Evolutionary conservation across 2,888 invertebrate species (phyloP).

Genomic region (Philopedon plagiatum): DNA sequence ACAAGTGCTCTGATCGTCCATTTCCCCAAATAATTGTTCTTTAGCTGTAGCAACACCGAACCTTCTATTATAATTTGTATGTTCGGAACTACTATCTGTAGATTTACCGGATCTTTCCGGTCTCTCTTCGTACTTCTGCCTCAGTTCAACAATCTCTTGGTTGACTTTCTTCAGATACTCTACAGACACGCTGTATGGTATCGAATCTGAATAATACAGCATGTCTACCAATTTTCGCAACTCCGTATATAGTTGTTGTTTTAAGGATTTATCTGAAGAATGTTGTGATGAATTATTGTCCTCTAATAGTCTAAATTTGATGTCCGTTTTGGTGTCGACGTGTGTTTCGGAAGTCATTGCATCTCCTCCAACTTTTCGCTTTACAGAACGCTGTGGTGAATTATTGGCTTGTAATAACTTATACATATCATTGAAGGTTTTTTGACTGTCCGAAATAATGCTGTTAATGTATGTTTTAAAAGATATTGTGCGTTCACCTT

Average conservation of each 20-base stretch:
- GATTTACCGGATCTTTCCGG: background rate
- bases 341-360: background rate
- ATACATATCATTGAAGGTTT: too few relatives aligned
- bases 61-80: background rate
- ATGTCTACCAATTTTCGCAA: constrained; percentile 7
- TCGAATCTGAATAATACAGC: constrained; percentile 8
- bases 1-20: too few relatives aligned
- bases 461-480: too few relatives aligned
- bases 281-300: background rate
- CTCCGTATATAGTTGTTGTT: constrained; percentile 21
- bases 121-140: background rate
- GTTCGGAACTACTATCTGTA: background rate
- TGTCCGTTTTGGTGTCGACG: background rate
- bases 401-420: too few relatives aligned
- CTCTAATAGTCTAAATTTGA: background rate
- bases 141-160: background rate
- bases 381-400: too few relatives aligned
- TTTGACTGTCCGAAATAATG: too few relatives aligned
- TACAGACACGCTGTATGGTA: background rate
- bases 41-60: background rate
- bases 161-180: constrained; percentile 9
- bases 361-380: too few relatives aligned
- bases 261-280: background rate
- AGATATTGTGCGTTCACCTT: background rate
- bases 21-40: too few relatives aligned